Evolutionary conservation across 2,888 invertebrate species (phyloP).

Genomic region (Ennomos fuscantarius): DNA sequence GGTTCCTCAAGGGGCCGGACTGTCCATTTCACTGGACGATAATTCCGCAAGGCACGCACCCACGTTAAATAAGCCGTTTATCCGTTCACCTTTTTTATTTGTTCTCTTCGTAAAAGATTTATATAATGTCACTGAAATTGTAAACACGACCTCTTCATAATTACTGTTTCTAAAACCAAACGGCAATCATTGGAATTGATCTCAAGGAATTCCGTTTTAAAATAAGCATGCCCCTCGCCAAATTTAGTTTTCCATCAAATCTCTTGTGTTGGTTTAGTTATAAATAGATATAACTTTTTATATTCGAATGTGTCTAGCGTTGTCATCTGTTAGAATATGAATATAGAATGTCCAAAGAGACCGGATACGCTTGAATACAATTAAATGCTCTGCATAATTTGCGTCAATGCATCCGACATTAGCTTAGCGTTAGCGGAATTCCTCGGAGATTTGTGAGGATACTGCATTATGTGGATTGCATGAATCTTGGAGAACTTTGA

Average conservation of each 20-base stretch:
- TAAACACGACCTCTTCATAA: background rate
- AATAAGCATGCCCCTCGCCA: conserved; percentile 9
- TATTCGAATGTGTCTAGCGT: conserved; percentile 18
- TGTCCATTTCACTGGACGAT: conserved; percentile 77
- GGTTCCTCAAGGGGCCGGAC: conserved; percentile 78
- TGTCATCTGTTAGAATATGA: conserved; percentile 39
- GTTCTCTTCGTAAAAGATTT: conserved; percentile 38
- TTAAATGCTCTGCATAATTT: conserved; percentile 74
- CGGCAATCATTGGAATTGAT: conserved; percentile 8
- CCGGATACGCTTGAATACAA: conserved; percentile 67
- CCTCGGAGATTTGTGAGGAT: conserved; percentile 34
- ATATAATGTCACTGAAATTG: conserved; percentile 20
- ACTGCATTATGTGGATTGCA: conserved; percentile 36
- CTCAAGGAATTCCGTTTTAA: conserved; percentile 1
- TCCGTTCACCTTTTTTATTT: conserved; percentile 57
- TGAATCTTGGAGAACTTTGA: conserved; percentile 30
- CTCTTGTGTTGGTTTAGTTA: conserved; percentile 11
- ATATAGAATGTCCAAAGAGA: conserved; percentile 60
- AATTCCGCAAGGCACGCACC: conserved; percentile 68
- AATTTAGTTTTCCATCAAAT: conserved; percentile 22
- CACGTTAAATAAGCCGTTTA: conserved; percentile 70
- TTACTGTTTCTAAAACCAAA: background rate
- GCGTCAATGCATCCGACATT: conserved; percentile 49
- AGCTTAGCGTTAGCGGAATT: conserved; percentile 36
- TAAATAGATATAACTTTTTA: conserved; percentile 22